A percentile compares a stretch with the other conserved stretches of the same genome.
Conservation (phyloP, 2,888 invertebrate genomes). For the Apodemia duryi region DNA sequence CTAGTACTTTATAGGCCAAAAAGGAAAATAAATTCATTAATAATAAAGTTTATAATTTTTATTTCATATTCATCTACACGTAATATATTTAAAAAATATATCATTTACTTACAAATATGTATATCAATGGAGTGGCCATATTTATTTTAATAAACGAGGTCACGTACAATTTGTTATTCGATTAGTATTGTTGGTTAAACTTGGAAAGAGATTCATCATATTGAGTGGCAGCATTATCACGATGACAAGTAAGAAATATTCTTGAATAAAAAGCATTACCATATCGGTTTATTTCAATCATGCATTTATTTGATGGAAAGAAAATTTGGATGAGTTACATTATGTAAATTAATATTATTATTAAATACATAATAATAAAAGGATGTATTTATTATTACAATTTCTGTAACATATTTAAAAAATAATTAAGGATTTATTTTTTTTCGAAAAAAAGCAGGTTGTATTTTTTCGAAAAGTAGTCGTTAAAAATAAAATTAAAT, state of each 20-base stretch:
- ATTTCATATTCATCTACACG: too few relatives aligned
- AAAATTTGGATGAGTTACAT: neutral
- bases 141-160: neutral
- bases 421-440: too few relatives aligned
- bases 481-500: too few relatives aligned
- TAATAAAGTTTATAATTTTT: too few relatives aligned
- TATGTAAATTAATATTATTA: neutral
- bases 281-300: slow-evolving; percentile 8
- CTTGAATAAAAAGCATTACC: slow-evolving; percentile 1
- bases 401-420: too few relatives aligned
- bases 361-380: too few relatives aligned
- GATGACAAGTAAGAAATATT: neutral
- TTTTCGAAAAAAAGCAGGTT: too few relatives aligned
- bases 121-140: neutral
- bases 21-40: too few relatives aligned
- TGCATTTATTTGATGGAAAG: neutral
- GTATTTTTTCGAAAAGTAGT: too few relatives aligned
- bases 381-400: too few relatives aligned
- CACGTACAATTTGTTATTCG: slow-evolving; percentile 37
- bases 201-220: slow-evolving; percentile 35
- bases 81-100: neutral
- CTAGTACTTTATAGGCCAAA: too few relatives aligned
- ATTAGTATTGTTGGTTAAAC: slow-evolving; percentile 31
- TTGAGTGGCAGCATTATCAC: slow-evolving; percentile 28
- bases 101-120: neutral